Conservation (phyloP, 2,113 vertebrate genomes). For the Morone saxatilis region DNA sequence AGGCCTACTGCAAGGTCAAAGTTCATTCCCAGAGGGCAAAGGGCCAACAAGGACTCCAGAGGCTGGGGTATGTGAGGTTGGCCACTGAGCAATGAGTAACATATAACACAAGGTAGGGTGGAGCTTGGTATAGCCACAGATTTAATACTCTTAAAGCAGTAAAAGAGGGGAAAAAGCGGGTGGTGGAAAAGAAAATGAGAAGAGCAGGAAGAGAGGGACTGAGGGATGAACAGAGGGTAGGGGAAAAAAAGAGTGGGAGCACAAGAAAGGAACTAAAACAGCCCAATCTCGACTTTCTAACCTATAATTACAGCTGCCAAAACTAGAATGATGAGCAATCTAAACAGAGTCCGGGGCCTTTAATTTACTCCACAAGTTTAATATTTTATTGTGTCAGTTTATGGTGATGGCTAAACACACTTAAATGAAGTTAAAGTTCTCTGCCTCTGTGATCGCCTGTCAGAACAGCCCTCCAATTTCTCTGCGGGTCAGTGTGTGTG, state of each 20-base stretch:
- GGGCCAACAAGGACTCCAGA: constrained; percentile 25
- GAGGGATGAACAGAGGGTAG: background rate
- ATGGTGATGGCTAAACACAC: constrained; percentile 1
- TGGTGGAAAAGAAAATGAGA: background rate
- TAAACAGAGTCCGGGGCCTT: constrained; percentile 39
- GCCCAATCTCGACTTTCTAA: constrained; percentile 14
- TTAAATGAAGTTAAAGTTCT: background rate
- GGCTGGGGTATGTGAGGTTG: background rate
- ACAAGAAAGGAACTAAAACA: constrained; percentile 20
- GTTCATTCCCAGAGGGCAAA: constrained; percentile 58
- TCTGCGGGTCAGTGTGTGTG: background rate
- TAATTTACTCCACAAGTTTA: constrained; percentile 52
- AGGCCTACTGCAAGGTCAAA: constrained; percentile 53
- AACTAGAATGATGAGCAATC: constrained; percentile 41
- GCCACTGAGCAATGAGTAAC: constrained; percentile 15
- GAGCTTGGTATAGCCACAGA: background rate
- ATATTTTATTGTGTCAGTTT: constrained; percentile 25
- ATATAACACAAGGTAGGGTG: background rate
- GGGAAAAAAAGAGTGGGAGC: background rate
- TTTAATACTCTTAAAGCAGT: background rate
- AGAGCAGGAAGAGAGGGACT: background rate
- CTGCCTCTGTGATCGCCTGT: background rate
- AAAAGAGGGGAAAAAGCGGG: background rate
- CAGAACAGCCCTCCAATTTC: constrained; percentile 4
- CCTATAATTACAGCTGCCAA: constrained; percentile 59